phyloP scores from a whole-genome alignment of 2,113 vertebrate genomes.

The Thalassarche chlororhynchos region DNA sequence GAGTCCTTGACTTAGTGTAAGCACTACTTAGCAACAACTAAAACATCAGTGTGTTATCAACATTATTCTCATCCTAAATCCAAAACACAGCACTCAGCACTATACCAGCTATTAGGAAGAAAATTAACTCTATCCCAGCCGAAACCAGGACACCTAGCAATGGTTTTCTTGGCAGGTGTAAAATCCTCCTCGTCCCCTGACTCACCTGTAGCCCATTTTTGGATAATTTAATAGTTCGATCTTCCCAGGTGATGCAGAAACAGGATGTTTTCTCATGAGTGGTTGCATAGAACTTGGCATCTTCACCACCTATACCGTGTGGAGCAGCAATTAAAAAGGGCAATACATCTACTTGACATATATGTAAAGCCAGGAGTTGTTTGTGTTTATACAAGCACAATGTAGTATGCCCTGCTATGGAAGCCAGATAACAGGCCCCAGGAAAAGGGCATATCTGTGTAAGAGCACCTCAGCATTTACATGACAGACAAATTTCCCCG shows the following conservation, averaged over 20 bases:
- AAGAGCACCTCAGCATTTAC: not conserved
- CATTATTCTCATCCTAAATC: no score
- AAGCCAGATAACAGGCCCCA: not conserved
- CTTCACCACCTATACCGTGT: not conserved
- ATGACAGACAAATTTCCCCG: not conserved
- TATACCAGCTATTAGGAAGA: no score
- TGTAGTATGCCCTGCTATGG: not conserved
- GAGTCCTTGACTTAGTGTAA: no score
- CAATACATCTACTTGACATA: not conserved
- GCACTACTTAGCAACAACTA: no score
- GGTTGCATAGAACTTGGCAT: not conserved
- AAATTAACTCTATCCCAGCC: no score
- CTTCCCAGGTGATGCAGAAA: not conserved
- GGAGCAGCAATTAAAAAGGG: not conserved
- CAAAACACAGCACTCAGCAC: no score
- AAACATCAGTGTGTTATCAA: no score
- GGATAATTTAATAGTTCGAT: not conserved
- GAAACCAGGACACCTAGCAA: not conserved
- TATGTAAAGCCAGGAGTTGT: not conserved
- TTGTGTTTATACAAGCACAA: not conserved
- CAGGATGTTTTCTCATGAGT: not conserved
- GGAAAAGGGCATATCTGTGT: not conserved
- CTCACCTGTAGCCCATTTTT: not conserved
- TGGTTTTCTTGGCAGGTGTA: not conserved
- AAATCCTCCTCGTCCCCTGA: not conserved